Conservation (phyloP, 2,113 vertebrate species). For the Xenopus laevis region DNA sequence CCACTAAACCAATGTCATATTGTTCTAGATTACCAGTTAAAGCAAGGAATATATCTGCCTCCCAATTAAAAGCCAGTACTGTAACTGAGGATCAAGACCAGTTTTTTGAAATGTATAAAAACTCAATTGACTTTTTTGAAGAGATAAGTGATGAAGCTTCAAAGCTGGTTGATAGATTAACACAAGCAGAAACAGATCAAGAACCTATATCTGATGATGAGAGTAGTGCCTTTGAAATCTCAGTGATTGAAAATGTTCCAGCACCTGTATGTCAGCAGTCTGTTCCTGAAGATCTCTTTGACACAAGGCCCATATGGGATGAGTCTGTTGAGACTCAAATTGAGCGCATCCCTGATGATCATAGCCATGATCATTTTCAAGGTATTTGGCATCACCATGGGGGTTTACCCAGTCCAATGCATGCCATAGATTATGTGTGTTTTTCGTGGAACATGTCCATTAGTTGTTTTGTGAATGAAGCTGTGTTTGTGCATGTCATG, state of each 20-base stretch:
- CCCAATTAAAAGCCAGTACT: conserved; percentile 55
- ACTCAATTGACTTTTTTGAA: conserved; percentile 89
- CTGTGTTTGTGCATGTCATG: conserved; percentile 65
- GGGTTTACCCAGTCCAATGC: conserved; percentile 81
- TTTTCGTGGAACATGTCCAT: conserved; percentile 68
- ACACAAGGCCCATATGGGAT: conserved; percentile 94
- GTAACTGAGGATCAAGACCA: conserved; percentile 76
- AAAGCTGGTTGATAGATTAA: conserved; percentile 88
- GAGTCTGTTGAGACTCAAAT: conserved; percentile 98
- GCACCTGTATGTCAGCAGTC: conserved; percentile 81
- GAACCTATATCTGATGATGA: conserved; percentile 86
- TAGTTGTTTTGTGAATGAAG: conserved; percentile 72
- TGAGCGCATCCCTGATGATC: conserved; percentile 94
- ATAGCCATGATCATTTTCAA: conserved; percentile 88
- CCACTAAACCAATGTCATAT: conserved; percentile 75
- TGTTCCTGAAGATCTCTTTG: conserved; percentile 90
- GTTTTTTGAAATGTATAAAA: conserved; percentile 75
- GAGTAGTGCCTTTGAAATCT: conserved; percentile 89
- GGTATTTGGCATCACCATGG: conserved; percentile 86
- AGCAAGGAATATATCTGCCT: conserved; percentile 69
- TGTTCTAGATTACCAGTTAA: conserved; percentile 85
- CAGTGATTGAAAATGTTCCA: conserved; percentile 85
- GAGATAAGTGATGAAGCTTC: conserved; percentile 94
- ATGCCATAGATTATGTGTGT: conserved; percentile 72
- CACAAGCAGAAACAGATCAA: conserved; percentile 83